Evolutionary conservation across 2,888 invertebrate species (phyloP), one percentile per base, ranked within the genome.

Genomic region (Drosophila peninsularis): DNA sequence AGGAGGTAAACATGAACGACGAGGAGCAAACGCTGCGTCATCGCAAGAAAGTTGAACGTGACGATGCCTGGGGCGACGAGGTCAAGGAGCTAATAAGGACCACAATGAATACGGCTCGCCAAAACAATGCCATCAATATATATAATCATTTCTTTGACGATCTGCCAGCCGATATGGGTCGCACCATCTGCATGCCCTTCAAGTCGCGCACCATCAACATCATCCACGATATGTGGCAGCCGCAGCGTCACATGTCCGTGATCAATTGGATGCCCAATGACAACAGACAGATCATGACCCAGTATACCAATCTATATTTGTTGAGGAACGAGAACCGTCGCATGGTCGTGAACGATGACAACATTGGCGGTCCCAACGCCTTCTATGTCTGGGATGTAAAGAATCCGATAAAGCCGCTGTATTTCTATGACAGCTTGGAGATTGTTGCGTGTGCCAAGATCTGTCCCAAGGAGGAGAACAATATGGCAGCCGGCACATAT

Each of bases 391-490:
- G 91, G 92, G 84, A 91, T 21, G 72, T 88, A 9, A 78, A 81
- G 47, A 91, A 91, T 73, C 90, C 91, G 0, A 75, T 91, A 82
- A 94, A 95, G 71, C 97, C 98, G 0, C 94, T 96, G 62, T 92
- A 95, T 63, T 93, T 94, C 2, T 93, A 98, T 77, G 95, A 95
- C 83, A 95, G 96, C 14, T 94, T 94, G 3, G 95, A 95, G 49
- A 94, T 96, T 0, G 93, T 96, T 19, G 94, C 96, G 17, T 96
- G 96, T 82, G 93, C 97, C 53, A 96, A 96, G 90, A 98, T 97
- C 91, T 97, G 98, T 92, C 96, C 96, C 14, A 96, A 97, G 87
- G 98, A 98, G 92, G 94, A 95, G 44, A 94, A 95, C 84, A 94
- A 94, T 70, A 93, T 96, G 62, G 95, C 95, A 10, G 96, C 96